Conservation (phyloP, 2,113 vertebrate species). For the Lagopus muta region DNA sequence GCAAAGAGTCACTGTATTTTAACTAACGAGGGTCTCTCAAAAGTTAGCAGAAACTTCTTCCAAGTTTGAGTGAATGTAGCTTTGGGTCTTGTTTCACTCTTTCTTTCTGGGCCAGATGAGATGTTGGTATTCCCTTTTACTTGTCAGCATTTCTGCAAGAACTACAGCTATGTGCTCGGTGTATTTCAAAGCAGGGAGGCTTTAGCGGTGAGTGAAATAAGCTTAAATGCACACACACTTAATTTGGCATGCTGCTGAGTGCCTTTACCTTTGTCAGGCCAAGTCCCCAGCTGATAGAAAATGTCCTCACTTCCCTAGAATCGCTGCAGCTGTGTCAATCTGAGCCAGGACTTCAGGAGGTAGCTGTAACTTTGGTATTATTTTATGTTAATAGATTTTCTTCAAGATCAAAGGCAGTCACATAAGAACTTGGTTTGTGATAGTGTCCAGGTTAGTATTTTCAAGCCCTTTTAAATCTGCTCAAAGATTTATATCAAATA, state of each 20-base stretch:
- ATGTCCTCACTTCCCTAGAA: not conserved
- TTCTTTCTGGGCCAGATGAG: not conserved
- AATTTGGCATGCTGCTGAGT: not conserved
- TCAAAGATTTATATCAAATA: constrained; percentile 25
- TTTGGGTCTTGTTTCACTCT: not conserved
- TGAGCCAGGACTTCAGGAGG: not conserved
- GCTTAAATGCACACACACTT: not conserved
- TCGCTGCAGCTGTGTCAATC: not conserved
- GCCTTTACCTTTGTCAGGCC: constrained; percentile 14
- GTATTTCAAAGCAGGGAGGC: not conserved
- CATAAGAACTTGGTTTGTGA: not conserved
- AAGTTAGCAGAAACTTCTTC: not conserved
- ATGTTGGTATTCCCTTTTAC: not conserved
- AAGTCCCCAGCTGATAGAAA: not conserved
- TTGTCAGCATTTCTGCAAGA: not conserved
- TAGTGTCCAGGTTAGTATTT: constrained; percentile 20
- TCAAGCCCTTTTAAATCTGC: constrained; percentile 35
- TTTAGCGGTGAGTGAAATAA: not conserved
- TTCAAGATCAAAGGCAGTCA: not conserved
- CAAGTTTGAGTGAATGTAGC: not conserved
- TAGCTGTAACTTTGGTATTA: not conserved
- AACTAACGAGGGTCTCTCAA: not conserved
- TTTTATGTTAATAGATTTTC: not conserved
- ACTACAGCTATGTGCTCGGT: not conserved
- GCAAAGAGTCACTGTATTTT: not conserved